phyloP scores from a whole-genome alignment of 2,113 vertebrate genomes.

The Notechis scutatus region DNA sequence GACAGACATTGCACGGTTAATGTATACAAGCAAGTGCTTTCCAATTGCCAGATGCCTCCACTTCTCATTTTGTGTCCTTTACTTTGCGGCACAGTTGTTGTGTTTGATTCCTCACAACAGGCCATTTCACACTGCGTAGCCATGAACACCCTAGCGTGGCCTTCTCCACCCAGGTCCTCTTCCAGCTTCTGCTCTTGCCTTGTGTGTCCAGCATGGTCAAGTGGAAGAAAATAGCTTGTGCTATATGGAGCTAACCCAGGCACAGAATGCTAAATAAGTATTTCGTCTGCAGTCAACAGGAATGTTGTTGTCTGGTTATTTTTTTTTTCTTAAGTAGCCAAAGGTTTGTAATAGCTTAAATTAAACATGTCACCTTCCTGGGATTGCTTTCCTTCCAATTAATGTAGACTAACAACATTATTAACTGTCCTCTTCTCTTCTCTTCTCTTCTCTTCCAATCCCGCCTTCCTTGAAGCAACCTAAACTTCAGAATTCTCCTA shows the following conservation, averaged over 20 bases:
- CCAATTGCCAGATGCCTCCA: background rate
- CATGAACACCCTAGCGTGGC: background rate
- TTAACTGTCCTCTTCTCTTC: background rate
- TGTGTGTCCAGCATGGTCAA: background rate
- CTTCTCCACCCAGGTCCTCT: background rate
- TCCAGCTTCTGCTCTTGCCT: background rate
- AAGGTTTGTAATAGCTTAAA: background rate
- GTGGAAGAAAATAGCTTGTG: background rate
- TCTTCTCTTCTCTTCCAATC: background rate
- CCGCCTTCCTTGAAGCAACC: constrained; percentile 44
- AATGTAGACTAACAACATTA: background rate
- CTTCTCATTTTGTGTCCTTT: background rate
- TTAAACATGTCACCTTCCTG: background rate
- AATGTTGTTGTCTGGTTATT: background rate
- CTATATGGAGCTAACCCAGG: background rate
- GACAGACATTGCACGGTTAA: background rate
- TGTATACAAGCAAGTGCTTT: background rate
- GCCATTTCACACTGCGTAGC: background rate
- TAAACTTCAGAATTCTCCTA: constrained; percentile 23
- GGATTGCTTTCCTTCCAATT: background rate
- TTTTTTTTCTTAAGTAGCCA: background rate
- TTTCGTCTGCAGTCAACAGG: background rate
- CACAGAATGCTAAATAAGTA: background rate
- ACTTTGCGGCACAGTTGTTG: background rate
- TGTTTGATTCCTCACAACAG: background rate